phyloP scores from a whole-genome alignment of 2,888 invertebrate species.

The Onchidella celtica region DNA sequence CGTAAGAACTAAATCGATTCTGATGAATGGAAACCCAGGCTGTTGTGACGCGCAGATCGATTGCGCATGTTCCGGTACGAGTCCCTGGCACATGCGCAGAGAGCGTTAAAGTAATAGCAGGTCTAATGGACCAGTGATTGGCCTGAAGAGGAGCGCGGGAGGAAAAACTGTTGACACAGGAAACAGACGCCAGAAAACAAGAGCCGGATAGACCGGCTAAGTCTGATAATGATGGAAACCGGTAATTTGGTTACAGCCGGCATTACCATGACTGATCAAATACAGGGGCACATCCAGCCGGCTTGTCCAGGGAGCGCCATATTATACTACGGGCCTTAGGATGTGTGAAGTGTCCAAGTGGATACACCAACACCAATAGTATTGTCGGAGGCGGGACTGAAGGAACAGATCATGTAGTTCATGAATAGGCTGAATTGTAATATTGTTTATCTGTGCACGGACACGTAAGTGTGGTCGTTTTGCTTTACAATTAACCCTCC shows the following conservation, averaged over 20 bases:
- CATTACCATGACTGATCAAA: not conserved
- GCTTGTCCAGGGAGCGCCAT: too few species aligned
- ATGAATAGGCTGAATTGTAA: too few species aligned
- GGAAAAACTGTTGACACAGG: slow-evolving; percentile 24
- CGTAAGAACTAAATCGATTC: slow-evolving; percentile 34
- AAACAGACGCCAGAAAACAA: not conserved
- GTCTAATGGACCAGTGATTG: slow-evolving; percentile 20
- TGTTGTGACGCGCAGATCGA: slow-evolving; percentile 19
- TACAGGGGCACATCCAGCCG: not conserved
- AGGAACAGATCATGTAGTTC: too few species aligned
- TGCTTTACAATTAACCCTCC: too few species aligned
- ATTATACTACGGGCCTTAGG: too few species aligned
- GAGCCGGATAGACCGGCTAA: not conserved
- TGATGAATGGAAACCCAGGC: slow-evolving; percentile 14
- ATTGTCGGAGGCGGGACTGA: too few species aligned
- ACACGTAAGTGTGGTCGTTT: too few species aligned
- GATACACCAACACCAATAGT: too few species aligned
- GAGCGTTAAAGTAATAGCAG: not conserved
- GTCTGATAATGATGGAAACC: not conserved
- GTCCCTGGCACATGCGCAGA: slow-evolving; percentile 24
- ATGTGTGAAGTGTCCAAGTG: too few species aligned
- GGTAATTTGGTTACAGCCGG: not conserved
- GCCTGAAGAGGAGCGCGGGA: not conserved
- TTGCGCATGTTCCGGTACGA: slow-evolving; percentile 36
- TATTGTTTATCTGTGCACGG: too few species aligned